Conservation (phyloP, 2,888 invertebrate genomes). For the Erannis defoliaria region DNA sequence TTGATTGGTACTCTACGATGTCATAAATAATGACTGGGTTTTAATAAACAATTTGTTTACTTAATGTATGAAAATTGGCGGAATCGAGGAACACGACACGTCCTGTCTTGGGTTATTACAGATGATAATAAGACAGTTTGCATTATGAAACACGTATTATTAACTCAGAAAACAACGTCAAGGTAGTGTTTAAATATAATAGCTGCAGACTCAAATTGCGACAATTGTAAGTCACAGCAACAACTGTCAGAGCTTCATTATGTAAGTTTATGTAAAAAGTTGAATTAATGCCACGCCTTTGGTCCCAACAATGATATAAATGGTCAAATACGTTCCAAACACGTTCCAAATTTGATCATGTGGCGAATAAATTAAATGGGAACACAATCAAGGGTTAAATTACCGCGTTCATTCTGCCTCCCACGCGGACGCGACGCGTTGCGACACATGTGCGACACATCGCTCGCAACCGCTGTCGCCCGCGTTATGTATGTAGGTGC, state of each 20-base stretch:
- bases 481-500: conserved; percentile 73
- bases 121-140: conserved; percentile 56
- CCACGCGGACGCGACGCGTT: conserved; percentile 72
- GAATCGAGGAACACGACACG: conserved; percentile 46
- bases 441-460: conserved; percentile 79
- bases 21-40: conserved; percentile 60
- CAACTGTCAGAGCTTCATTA: conserved; percentile 43
- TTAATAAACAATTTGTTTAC: conserved; percentile 55
- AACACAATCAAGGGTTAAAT: conserved; percentile 86
- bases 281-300: conserved; percentile 62
- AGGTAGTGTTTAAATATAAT: conserved; percentile 49
- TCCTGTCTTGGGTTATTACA: conserved; percentile 49
- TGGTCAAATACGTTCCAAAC: conserved; percentile 79
- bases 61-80: conserved; percentile 55
- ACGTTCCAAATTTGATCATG: conserved; percentile 83
- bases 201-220: conserved; percentile 52
- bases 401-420: conserved; percentile 81
- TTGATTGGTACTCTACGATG: conserved; percentile 65
- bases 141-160: conserved; percentile 46
- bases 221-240: conserved; percentile 47
- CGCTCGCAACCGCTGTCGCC: conserved; percentile 56
- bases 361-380: conserved; percentile 83
- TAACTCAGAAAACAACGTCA: conserved; percentile 49
- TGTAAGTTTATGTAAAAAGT: conserved; percentile 57
- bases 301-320: conserved; percentile 71